Base-by-base conservation (phyloP, 1,140 invertebrate species). In the Adelges cooleyi region DNA sequence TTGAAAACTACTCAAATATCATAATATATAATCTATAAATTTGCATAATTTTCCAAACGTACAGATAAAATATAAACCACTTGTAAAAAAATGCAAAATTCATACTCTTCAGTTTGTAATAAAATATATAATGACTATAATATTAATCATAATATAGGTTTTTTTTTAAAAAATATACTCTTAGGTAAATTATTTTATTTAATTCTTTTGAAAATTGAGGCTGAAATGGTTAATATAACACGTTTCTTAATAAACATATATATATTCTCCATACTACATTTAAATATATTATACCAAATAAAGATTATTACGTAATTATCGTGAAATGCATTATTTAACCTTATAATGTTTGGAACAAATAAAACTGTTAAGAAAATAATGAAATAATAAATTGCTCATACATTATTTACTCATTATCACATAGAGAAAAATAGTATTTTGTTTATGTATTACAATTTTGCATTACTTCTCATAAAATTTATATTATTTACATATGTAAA, bases 321-420 rank as follows among this genome's bases (percentile, higher is more conserved):
- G 5, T 6, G 29, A 33, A 33, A 33, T 6, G 11, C 29, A 11
- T 5, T 33, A 6, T 33, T 6, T 33, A 33, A 33, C 29, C 5
- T 11, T 33, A 11, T 33, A 6, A 33, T 33, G 11, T 33, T 33
- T 11, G 5, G 29, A 53, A 38, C 20, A 38, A 53, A 49, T 33
- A 33, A 10, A 56, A 56, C 36, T 56, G 36, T 56, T 56, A 38
- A 33, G 40, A 56, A 56, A 56, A 56, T 56, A 56, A 56, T 42
- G 52, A 15, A 56, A 56, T 56, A 56, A 40, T 33, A 54, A 56
- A 56, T 42, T 56, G 20, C 8, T n/a, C 15, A 1, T 27, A n/a
- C 23, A 56, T 23, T 42, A 42, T 56, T 56, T 56, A 10, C 15
- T 42, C 38, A 27, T 44, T 23, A 44, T 44, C 18, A 44, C 53